Percentiles rank a stretch among this genome's conserved stretches.
Evolutionary conservation across 1,140 invertebrate species (phyloP).

Genomic region (Neotoxoptera formosana): DNA sequence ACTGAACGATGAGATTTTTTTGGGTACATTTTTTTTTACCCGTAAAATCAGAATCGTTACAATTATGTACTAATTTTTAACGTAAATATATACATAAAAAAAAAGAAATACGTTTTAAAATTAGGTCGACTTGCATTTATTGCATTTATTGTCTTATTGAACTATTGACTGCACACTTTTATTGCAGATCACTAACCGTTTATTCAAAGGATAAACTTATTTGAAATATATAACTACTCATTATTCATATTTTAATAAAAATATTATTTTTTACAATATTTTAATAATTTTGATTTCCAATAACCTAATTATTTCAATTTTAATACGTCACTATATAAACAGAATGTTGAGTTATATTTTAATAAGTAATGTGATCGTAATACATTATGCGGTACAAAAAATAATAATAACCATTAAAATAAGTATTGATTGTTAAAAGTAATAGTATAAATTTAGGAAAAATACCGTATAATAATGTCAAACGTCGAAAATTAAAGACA

Average conservation of each 20-base stretch:
- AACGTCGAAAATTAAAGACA: not conserved
- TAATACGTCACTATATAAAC: not conserved
- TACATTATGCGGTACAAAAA: not conserved
- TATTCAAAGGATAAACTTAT: not conserved
- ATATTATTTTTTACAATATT: not conserved
- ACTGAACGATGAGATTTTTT: conserved; percentile 29
- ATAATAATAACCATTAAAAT: not conserved
- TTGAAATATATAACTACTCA: too few relatives aligned
- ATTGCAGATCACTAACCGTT: not conserved
- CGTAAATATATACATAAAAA: not conserved
- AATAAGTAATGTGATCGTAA: not conserved
- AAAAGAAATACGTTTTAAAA: not conserved
- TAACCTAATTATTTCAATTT: not conserved
- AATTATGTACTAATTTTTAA: not conserved
- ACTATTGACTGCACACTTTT: not conserved
- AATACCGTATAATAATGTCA: not conserved
- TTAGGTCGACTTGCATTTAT: not conserved
- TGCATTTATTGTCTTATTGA: not conserved
- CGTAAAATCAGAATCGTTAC: not conserved
- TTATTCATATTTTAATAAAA: not conserved
- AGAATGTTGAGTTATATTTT: not conserved
- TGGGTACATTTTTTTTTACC: not conserved
- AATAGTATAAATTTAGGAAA: not conserved
- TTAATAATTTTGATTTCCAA: not conserved
- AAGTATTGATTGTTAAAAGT: conserved; percentile 11